Evolutionary conservation across 1,140 invertebrate species (phyloP).

Genomic region (Drosophila subobscura): DNA sequence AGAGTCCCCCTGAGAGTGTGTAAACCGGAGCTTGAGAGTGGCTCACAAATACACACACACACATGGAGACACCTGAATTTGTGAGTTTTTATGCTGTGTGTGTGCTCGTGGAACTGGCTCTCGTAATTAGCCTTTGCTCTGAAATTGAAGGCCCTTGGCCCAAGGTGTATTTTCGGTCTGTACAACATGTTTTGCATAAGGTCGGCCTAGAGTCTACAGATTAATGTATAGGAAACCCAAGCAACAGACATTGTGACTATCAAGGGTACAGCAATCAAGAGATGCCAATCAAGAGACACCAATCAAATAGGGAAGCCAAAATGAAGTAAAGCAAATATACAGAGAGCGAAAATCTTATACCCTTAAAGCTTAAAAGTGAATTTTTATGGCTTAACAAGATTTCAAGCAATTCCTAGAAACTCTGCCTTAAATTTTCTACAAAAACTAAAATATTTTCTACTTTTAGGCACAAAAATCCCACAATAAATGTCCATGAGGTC

Average conservation of each 20-base stretch:
- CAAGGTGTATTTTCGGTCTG: slow-evolving; percentile 55
- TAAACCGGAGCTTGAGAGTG: neutral
- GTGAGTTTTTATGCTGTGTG: slow-evolving; percentile 6
- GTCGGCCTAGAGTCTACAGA: slow-evolving; percentile 12
- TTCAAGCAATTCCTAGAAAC: neutral
- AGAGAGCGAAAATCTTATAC: neutral
- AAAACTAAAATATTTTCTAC: neutral
- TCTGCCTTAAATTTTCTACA: too few relatives aligned
- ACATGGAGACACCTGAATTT: too few relatives aligned
- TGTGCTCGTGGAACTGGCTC: slow-evolving; percentile 37
- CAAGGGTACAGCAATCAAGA: slow-evolving; percentile 40
- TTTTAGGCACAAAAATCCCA: neutral
- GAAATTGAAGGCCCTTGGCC: slow-evolving; percentile 61
- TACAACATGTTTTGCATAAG: slow-evolving; percentile 68
- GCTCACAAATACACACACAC: too few relatives aligned
- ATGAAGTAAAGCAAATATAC: too few relatives aligned
- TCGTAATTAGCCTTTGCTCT: slow-evolving; percentile 64
- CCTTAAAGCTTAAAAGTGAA: too few relatives aligned
- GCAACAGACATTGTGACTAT: slow-evolving; percentile 38
- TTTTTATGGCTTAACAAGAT: neutral
- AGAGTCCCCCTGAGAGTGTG: neutral
- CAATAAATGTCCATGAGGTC: too few relatives aligned
- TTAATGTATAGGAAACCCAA: slow-evolving; percentile 19
- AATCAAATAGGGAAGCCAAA: slow-evolving; percentile 1
- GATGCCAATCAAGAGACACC: neutral